These are phyloP conservation scores for Zootoca vivipara DNA, from an alignment of 2,113 vertebrate genomes.

Conservation along the genomic window DNA sequence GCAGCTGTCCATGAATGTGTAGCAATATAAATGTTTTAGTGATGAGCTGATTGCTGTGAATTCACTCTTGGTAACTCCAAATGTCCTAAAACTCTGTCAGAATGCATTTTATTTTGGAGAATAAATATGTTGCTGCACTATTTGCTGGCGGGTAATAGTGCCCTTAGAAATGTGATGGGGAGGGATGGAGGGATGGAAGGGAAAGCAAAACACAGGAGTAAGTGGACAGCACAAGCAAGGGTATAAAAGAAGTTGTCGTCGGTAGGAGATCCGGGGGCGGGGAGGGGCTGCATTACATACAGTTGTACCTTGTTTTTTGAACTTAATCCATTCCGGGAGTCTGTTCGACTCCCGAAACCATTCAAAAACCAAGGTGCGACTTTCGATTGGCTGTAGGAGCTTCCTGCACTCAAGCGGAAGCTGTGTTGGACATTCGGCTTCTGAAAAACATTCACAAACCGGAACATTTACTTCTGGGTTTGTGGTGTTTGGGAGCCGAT, in stretches of 20 bases:
- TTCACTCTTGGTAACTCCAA: constrained; percentile 3
- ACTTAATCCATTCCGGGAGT: no score
- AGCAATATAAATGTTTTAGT: constrained; percentile 21
- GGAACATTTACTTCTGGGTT: no score
- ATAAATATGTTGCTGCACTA: neutral
- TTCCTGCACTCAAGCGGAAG: no score
- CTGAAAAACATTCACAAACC: no score
- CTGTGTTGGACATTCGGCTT: no score
- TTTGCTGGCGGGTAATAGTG: neutral
- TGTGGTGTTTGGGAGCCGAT: no score
- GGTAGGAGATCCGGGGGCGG: neutral
- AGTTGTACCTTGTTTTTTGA: no score
- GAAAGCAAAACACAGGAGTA: neutral
- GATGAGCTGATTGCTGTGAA: neutral
- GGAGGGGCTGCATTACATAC: neutral
- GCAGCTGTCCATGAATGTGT: constrained; percentile 11
- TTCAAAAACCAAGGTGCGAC: no score
- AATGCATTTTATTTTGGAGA: neutral
- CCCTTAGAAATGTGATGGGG: no score
- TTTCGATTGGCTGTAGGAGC: no score
- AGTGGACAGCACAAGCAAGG: neutral
- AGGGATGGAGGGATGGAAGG: no score
- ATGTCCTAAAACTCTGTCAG: neutral
- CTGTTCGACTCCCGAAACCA: no score
- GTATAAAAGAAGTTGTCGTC: neutral